Evolutionary conservation across 2,113 vertebrate genomes (phyloP).

Genomic region (Clinocottus analis): DNA sequence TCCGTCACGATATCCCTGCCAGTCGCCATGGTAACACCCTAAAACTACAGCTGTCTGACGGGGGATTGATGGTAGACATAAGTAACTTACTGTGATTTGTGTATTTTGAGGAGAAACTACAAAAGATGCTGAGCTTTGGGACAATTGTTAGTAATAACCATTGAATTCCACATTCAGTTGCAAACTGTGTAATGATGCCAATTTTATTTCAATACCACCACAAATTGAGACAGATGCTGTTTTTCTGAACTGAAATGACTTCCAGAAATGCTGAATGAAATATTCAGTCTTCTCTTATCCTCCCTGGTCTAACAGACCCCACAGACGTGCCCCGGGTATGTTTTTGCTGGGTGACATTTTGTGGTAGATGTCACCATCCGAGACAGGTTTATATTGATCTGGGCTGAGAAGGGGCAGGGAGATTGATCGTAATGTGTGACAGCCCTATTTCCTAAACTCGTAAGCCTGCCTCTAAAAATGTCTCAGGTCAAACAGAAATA

Average conservation of each 20-base stretch:
- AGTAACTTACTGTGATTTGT: constrained; percentile 41
- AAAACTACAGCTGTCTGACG: constrained; percentile 70
- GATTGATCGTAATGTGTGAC: constrained; percentile 63
- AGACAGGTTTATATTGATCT: constrained; percentile 73
- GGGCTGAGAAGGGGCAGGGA: constrained; percentile 11
- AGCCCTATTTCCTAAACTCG: constrained; percentile 53
- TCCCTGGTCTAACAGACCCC: neutral
- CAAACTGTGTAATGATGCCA: constrained; percentile 19
- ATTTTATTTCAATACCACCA: constrained; percentile 27
- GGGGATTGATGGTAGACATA: constrained; percentile 44
- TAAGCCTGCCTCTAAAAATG: constrained; percentile 38
- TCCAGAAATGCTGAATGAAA: neutral
- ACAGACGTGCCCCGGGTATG: constrained; percentile 37
- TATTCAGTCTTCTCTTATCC: neutral
- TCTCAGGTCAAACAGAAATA: constrained; percentile 41
- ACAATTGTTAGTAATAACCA: constrained; percentile 8
- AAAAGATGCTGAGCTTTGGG: constrained; percentile 34
- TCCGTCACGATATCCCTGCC: constrained; percentile 64
- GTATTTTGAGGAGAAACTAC: constrained; percentile 9
- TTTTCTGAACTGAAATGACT: constrained; percentile 25
- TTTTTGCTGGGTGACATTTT: constrained; percentile 56
- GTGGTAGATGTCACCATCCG: constrained; percentile 38
- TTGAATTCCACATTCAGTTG: constrained; percentile 3
- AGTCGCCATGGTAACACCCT: constrained; percentile 78
- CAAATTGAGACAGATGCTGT: neutral